Conservation (phyloP, 2,113 vertebrate genomes). For the Alligator mississippiensis region DNA sequence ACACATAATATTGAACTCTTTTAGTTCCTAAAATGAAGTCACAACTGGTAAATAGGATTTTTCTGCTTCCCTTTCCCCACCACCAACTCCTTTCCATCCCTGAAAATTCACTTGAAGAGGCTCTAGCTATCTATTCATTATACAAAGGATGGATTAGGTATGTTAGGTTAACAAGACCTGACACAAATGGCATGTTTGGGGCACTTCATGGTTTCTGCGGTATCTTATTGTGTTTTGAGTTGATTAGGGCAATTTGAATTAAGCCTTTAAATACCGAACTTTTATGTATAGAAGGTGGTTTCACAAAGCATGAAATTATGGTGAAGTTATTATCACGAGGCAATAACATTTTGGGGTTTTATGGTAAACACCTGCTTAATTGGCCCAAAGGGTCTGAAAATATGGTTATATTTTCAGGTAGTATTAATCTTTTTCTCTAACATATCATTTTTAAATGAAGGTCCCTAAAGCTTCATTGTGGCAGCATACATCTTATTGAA, state of each 20-base stretch:
- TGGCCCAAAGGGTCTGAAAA: not conserved
- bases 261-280: slow-evolving; percentile 9
- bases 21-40: slow-evolving; percentile 24
- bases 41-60: slow-evolving; percentile 35
- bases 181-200: not conserved
- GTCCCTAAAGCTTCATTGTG: not conserved
- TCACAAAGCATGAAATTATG: not conserved
- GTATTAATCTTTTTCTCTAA: not conserved
- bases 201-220: not conserved
- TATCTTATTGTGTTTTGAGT: not conserved
- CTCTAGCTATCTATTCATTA: not conserved
- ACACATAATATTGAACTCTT: not conserved
- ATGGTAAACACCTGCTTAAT: not conserved
- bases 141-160: not conserved
- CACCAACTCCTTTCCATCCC: not conserved
- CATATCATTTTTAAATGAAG: not conserved
- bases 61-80: slow-evolving; percentile 4
- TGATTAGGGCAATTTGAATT: not conserved
- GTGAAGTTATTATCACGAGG: not conserved
- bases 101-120: not conserved
- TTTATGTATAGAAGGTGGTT: not conserved
- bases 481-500: not conserved
- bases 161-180: not conserved
- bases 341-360: slow-evolving; percentile 5
- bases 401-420: not conserved